Evolutionary conservation across 2,113 vertebrate genomes (phyloP).

Genomic region (Boulengeromyrus knoepffleri): DNA sequence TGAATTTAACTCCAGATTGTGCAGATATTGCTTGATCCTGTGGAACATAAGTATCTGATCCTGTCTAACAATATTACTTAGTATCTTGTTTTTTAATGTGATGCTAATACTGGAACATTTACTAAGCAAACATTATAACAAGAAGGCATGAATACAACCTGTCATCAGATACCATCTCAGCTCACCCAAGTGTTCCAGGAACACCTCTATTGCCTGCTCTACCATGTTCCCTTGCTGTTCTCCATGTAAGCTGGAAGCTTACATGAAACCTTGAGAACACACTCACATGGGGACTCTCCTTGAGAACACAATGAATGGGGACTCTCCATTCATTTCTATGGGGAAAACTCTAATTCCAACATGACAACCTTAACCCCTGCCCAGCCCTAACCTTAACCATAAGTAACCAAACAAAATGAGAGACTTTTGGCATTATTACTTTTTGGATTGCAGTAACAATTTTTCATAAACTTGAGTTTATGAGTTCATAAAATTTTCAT

Average conservation of each 20-base stretch:
- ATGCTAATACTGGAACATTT: neutral
- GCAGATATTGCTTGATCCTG: neutral
- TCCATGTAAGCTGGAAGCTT: too few relatives aligned
- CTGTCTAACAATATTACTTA: neutral
- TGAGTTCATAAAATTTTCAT: neutral
- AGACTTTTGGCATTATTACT: neutral
- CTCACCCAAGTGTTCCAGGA: too few relatives aligned
- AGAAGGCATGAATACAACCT: neutral
- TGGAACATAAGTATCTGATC: neutral
- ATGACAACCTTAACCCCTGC: neutral
- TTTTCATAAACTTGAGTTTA: neutral
- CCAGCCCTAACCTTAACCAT: neutral
- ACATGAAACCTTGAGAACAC: neutral
- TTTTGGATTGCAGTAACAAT: neutral
- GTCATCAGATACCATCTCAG: too few relatives aligned
- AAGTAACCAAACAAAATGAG: neutral
- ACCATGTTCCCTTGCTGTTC: too few relatives aligned
- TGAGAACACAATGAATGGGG: too few relatives aligned
- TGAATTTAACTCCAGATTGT: slow-evolving; percentile 42
- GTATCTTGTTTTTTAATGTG: neutral
- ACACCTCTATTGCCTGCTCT: too few relatives aligned
- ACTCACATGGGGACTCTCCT: neutral
- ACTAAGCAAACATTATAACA: neutral
- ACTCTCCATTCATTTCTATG: neutral
- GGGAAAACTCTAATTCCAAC: neutral